Evolutionary conservation across 2,797 vertebrate species (phyloP).

Genomic region (Acipenser oxyrinchus): DNA sequence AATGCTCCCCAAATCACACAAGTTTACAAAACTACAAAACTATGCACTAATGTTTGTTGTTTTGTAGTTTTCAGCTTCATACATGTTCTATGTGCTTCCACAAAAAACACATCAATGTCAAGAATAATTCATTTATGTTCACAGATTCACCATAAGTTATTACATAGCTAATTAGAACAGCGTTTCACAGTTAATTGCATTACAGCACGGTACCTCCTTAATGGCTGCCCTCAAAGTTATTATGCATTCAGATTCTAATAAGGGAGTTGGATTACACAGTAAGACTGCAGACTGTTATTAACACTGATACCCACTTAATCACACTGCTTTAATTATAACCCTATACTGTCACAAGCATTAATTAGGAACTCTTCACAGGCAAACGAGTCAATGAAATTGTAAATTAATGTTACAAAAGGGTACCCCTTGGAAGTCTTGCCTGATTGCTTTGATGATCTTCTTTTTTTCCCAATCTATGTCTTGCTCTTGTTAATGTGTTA

Average conservation of each 20-base stretch:
- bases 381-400: constrained; percentile 4
- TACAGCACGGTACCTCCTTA: background rate
- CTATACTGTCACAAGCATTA: constrained; percentile 1
- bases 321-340: constrained; percentile 6
- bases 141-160: background rate
- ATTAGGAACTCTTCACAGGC: constrained; percentile 4
- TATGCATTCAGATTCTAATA: background rate
- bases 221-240: background rate
- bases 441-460: background rate
- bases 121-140: background rate
- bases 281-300: background rate
- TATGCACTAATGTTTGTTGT: too few relatives aligned
- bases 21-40: too few relatives aligned
- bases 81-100: too few relatives aligned
- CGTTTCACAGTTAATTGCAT: background rate
- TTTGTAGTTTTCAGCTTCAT: too few relatives aligned
- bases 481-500: background rate
- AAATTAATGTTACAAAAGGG: constrained; percentile 2
- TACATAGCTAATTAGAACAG: background rate
- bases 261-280: background rate
- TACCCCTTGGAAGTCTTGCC: background rate
- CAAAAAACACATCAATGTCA: background rate
- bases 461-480: background rate
- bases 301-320: constrained; percentile 3
- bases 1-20: too few relatives aligned